Base-by-base conservation (phyloP, 35 echinoderm and acorn worm species). In the Apostichopus japonicus region DNA sequence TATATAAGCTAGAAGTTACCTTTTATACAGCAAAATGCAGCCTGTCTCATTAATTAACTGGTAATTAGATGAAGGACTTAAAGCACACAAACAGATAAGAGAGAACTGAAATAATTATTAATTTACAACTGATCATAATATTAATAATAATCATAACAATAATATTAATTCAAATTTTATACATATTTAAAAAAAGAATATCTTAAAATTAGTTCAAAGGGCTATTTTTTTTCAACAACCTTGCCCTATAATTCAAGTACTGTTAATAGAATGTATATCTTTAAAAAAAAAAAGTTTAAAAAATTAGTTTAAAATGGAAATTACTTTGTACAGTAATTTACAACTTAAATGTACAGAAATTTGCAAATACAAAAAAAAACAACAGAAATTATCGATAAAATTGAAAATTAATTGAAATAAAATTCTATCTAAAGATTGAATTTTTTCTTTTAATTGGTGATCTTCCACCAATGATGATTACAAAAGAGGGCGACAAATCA, bases 221-320 rank as follows among this genome's bases (percentile, higher is more conserved):
- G 19, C 63, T 67, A 19, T 11, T 44, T 44, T 44, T 44, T 44
- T 44, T 44, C 11, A 67, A 15, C 11, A 67, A 19, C 79, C 79
- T 17, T 16, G 44, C 79, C 44, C n/a, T 83, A 53, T 53, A 52
- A 55, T 44, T 55, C 44, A 17, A 83, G 79, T 83, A 83, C 79
- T 83, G 79, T 83, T 83, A 83, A 83, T 83, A 83, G 79, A 83
- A 83, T 83, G 79, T 52, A 83, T 83, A 83, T 83, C 54, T 54
- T 53, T 83, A 83, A 54, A 83, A 52, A 52, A 52, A 52, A 15
- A 67, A 44, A 44, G 33, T 3, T 44, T 0, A 44, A 44, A 44
- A 44, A 44, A 44, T 44, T 19, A 67, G 63, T 54, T 83, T 83
- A 54, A 44, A 54, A 83, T 83, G 79, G 33, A 83, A 83, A 83